Conservation (phyloP, 2,888 invertebrate species). For the Tineola bisselliella region DNA sequence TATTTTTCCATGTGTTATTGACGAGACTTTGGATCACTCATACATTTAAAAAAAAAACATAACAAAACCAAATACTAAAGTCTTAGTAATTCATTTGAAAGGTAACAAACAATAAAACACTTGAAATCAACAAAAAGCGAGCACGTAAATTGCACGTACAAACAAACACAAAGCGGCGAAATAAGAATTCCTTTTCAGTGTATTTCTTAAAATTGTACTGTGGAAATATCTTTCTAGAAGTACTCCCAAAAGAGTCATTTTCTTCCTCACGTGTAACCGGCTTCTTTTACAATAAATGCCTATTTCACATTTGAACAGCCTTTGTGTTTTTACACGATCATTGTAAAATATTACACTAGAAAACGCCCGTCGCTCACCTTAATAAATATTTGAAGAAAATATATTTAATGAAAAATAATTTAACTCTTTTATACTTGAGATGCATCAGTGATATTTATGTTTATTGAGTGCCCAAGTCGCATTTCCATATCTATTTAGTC, state of each 20-base stretch:
- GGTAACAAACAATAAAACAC: background rate
- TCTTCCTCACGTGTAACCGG: slow-evolving; percentile 29
- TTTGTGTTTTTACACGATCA: background rate
- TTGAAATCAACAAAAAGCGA: background rate
- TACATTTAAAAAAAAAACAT: too few relatives aligned
- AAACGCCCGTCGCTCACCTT: background rate
- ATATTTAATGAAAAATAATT: background rate
- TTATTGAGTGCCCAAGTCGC: too few relatives aligned
- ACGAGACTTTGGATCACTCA: too few relatives aligned
- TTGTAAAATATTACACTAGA: background rate
- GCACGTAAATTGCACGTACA: background rate
- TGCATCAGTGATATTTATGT: too few relatives aligned
- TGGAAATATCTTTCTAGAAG: slow-evolving; percentile 43
- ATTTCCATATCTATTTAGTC: too few relatives aligned
- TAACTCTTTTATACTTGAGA: background rate
- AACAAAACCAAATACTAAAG: too few relatives aligned
- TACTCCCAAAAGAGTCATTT: slow-evolving; percentile 47
- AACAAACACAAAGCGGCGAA: background rate
- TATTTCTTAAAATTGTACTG: slow-evolving; percentile 39
- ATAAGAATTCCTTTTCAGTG: slow-evolving; percentile 22
- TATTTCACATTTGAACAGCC: slow-evolving; percentile 6
- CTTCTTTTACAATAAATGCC: slow-evolving; percentile 1
- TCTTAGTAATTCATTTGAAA: too few relatives aligned
- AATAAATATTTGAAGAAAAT: background rate
- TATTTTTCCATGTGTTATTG: too few relatives aligned